These are phyloP conservation scores for Agonum fuliginosum DNA, from an alignment of 2,888 invertebrate genomes.

Conservation along the genomic window DNA sequence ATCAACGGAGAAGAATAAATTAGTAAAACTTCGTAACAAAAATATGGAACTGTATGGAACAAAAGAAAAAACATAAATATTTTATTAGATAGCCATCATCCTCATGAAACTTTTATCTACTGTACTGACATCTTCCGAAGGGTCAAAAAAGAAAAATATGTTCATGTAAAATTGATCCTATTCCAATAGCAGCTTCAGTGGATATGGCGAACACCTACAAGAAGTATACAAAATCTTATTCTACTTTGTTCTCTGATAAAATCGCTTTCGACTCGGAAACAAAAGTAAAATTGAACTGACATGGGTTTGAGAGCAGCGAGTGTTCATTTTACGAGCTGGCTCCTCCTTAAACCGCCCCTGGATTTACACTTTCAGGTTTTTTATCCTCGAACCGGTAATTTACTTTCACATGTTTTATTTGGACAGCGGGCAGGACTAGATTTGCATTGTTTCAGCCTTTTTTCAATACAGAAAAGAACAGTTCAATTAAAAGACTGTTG, in stretches of 20 bases:
- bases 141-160: conserved; percentile 32
- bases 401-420: conserved; percentile 3
- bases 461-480: too few species aligned
- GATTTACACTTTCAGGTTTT: conserved; percentile 7
- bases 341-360: not conserved
- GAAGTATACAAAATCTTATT: conserved; percentile 4
- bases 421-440: not conserved
- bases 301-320: too few species aligned
- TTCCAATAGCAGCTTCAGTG: not conserved
- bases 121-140: not conserved
- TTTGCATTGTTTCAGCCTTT: too few species aligned
- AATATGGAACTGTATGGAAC: not conserved
- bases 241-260: not conserved
- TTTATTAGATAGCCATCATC: conserved; percentile 14
- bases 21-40: not conserved
- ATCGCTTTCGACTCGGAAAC: not conserved
- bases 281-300: conserved; percentile 37
- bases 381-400: not conserved
- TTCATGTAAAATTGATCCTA: conserved; percentile 32
- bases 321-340: not conserved
- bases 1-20: too few species aligned
- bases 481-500: too few species aligned
- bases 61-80: conserved; percentile 27
- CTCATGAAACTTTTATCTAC: conserved; percentile 30
- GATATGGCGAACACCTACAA: not conserved